phyloP scores from a whole-genome alignment of 2,888 invertebrate species.

The Trichopoda pennipes region DNA sequence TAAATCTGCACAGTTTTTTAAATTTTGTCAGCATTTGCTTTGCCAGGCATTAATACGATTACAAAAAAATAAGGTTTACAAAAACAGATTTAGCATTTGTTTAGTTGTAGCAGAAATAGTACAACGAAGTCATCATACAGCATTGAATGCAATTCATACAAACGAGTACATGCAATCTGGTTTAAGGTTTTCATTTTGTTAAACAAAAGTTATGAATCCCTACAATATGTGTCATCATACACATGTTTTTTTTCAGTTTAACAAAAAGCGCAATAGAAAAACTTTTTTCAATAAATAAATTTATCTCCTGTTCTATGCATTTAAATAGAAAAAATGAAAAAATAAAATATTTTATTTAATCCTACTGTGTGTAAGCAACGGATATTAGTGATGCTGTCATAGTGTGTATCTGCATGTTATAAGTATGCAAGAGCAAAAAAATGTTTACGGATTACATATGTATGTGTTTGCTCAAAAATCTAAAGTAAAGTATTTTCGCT shows the following conservation, averaged over 20 bases:
- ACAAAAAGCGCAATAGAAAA: slow-evolving; percentile 36
- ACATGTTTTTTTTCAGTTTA: background rate
- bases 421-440: background rate
- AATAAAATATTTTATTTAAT: slow-evolving; percentile 26
- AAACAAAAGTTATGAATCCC: slow-evolving; percentile 29
- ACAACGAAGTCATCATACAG: slow-evolving; percentile 5
- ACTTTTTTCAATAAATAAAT: slow-evolving; percentile 26
- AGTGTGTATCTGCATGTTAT: background rate
- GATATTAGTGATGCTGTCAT: background rate
- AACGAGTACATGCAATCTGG: slow-evolving; percentile 14
- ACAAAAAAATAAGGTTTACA: slow-evolving; percentile 10
- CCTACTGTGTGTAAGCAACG: slow-evolving; percentile 11
- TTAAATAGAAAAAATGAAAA: background rate
- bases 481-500: background rate
- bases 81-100: slow-evolving; percentile 39
- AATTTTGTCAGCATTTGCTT: background rate
- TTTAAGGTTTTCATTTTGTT: slow-evolving; percentile 16
- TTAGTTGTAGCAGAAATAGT: background rate
- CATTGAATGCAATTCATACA: slow-evolving; percentile 11
- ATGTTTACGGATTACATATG: no score
- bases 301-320: slow-evolving; percentile 28
- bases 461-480: background rate
- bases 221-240: slow-evolving; percentile 17
- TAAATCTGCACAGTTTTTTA: slow-evolving; percentile 1
- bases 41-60: slow-evolving; percentile 15